These are phyloP conservation scores for Brienomyrus longianalis DNA, from an alignment of 2,113 vertebrate species.

Conservation along the genomic window DNA sequence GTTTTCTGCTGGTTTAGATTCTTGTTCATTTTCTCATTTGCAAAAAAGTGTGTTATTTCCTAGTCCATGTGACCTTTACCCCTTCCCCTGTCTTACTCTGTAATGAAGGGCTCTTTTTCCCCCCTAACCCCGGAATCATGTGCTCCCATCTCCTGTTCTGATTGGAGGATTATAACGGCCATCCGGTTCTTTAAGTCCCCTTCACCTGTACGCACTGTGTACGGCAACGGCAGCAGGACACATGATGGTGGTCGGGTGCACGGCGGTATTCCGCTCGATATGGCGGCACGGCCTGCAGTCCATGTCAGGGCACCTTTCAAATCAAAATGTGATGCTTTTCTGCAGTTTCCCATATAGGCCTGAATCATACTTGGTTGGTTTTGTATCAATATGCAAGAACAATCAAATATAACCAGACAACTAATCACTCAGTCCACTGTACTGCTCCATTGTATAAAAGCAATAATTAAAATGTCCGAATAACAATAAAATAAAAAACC, in stretches of 20 bases:
- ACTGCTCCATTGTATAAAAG: background rate
- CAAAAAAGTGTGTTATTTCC: background rate
- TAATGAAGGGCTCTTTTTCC: background rate
- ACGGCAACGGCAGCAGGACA: no score
- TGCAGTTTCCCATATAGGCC: background rate
- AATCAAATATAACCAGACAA: background rate
- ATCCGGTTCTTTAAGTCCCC: background rate
- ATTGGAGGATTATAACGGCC: background rate
- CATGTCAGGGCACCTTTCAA: background rate
- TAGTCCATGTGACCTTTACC: background rate
- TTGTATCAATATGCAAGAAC: background rate
- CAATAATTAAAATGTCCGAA: background rate
- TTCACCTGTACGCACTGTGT: background rate
- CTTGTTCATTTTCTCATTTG: background rate
- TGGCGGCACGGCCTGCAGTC: background rate
- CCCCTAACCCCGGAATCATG: background rate
- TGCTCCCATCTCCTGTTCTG: background rate
- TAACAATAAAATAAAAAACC: background rate
- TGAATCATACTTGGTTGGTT: background rate
- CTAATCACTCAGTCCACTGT: background rate
- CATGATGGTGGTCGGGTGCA: background rate
- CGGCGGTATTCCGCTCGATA: background rate
- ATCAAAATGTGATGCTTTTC: background rate
- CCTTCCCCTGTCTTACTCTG: background rate
- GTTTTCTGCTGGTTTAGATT: background rate